Percentiles rank a stretch among this genome's conserved stretches.
phyloP scores from a whole-genome alignment of 2,888 invertebrate species.

The Elysia crispata region DNA sequence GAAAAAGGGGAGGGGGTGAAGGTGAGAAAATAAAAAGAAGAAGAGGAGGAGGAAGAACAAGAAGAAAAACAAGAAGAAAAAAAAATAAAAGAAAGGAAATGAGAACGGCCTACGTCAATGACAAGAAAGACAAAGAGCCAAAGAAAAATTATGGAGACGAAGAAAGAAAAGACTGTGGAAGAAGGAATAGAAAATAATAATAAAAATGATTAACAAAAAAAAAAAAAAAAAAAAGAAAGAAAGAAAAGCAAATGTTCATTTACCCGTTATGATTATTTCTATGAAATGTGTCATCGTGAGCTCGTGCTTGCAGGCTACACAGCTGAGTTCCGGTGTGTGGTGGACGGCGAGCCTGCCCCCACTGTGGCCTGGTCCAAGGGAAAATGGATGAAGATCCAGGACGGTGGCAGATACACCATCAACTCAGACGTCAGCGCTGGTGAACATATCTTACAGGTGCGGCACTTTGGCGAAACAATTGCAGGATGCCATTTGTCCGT shows the following conservation, averaged over 20 bases:
- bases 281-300: too few relatives aligned
- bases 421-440: slow-evolving; percentile 69
- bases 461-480: too few relatives aligned
- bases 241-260: too few relatives aligned
- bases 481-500: too few relatives aligned
- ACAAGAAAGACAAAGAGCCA: neutral
- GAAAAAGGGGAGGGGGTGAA: neutral
- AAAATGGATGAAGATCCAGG: slow-evolving; percentile 74
- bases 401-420: slow-evolving; percentile 67
- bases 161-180: neutral
- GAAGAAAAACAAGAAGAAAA: neutral
- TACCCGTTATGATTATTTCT: too few relatives aligned
- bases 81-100: neutral
- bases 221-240: too few relatives aligned
- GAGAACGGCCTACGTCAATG: neutral
- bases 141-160: neutral
- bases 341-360: slow-evolving; percentile 75
- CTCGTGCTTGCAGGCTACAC: slow-evolving; percentile 62
- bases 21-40: neutral
- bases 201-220: too few relatives aligned
- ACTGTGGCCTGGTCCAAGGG: slow-evolving; percentile 76
- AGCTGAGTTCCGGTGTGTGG: slow-evolving; percentile 73
- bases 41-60: neutral
- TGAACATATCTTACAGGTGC: slow-evolving; percentile 66
- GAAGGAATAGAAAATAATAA: neutral